These are phyloP conservation scores for Enteromius fasciolatus DNA, from an alignment of 2,797 vertebrate genomes.

Conservation along the genomic window DNA sequence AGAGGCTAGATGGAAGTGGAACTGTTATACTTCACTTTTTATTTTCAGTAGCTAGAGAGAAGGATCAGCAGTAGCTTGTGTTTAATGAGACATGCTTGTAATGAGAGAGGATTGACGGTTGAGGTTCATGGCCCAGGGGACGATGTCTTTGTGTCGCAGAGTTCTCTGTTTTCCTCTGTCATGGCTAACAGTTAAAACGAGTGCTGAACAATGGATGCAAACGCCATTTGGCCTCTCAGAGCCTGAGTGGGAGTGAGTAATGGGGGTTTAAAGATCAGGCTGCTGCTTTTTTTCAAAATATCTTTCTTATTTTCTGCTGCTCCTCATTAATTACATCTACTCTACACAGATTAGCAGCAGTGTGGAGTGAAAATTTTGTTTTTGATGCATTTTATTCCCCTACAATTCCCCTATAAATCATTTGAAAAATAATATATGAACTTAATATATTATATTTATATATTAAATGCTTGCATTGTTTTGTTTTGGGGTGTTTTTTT, in stretches of 20 bases:
- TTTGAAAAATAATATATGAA: neutral
- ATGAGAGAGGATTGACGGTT: conserved; percentile 54
- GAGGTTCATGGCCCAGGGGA: conserved; percentile 49
- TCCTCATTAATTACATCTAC: conserved; percentile 21
- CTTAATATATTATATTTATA: no score
- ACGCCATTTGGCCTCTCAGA: conserved; percentile 36
- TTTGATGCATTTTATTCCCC: neutral
- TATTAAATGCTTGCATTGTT: neutral
- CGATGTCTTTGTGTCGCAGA: conserved; percentile 51
- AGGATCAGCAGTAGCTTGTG: neutral
- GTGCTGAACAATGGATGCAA: conserved; percentile 48
- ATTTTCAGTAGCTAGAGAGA: conserved; percentile 37
- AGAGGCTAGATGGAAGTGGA: conserved; percentile 18
- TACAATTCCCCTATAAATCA: neutral
- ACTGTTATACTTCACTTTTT: conserved; percentile 26
- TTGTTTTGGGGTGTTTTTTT: neutral
- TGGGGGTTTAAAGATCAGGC: conserved; percentile 48
- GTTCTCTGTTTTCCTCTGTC: conserved; percentile 48
- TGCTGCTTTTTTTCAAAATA: conserved; percentile 35
- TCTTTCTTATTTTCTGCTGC: conserved; percentile 12
- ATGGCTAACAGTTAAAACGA: conserved; percentile 45
- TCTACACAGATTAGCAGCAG: conserved; percentile 4
- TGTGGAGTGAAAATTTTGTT: no score
- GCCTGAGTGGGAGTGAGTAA: conserved; percentile 33
- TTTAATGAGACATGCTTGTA: conserved; percentile 44